phyloP scores from a whole-genome alignment of 1,140 invertebrate genomes.

The Drosophila bifasciata region DNA sequence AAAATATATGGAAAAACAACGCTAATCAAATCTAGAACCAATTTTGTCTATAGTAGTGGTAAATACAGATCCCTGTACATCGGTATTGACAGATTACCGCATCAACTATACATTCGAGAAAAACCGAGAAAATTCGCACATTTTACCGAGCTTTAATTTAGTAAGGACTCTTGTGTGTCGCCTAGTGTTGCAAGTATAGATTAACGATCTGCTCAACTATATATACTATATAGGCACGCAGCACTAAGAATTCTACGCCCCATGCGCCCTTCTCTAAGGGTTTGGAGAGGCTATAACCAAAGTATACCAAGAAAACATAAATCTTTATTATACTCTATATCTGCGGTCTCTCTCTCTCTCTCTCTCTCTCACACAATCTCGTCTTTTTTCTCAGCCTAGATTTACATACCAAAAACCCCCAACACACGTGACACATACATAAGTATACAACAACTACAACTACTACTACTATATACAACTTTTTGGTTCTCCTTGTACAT shows the following conservation, averaged over 20 bases:
- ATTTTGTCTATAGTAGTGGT: not conserved
- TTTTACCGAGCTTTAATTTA: conserved; percentile 63
- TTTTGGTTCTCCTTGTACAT: conserved; percentile 67
- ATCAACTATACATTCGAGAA: too few relatives aligned
- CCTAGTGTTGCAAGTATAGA: not conserved
- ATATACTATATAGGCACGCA: not conserved
- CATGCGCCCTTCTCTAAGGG: too few relatives aligned
- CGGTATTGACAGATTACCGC: not conserved
- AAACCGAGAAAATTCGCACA: conserved; percentile 36
- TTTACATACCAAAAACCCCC: conserved; percentile 30
- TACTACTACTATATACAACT: conserved; percentile 54
- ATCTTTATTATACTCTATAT: not conserved
- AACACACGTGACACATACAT: conserved; percentile 72
- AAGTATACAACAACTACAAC: conserved; percentile 71
- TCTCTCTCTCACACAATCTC: too few relatives aligned
- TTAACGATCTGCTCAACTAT: not conserved
- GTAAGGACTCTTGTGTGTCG: conserved; percentile 38
- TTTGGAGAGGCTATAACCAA: too few relatives aligned
- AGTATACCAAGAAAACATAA: too few relatives aligned
- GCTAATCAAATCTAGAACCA: not conserved
- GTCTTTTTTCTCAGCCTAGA: conserved; percentile 46
- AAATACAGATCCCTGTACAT: not conserved
- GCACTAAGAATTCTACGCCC: not conserved
- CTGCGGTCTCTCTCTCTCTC: conserved; percentile 33
- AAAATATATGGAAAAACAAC: conserved; percentile 25